phyloP scores from a whole-genome alignment of 2,797 vertebrate species.

The Myotis pilosus region DNA sequence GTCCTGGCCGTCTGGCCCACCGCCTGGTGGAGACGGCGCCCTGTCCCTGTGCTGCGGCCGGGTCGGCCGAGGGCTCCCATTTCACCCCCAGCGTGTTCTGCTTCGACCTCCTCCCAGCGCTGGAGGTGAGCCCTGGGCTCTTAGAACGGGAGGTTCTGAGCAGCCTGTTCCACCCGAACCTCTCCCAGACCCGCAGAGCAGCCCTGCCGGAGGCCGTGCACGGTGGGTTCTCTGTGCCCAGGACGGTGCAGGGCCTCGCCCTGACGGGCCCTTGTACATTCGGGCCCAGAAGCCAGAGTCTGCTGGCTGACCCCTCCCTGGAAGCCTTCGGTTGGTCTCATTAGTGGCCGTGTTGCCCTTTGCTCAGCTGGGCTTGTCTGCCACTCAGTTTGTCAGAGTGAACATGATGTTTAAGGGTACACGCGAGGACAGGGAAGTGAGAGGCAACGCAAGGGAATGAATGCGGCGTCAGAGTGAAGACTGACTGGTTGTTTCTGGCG shows the following conservation, averaged over 20 bases:
- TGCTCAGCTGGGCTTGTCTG: not conserved
- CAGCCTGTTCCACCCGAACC: too few relatives aligned
- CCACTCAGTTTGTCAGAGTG: not conserved
- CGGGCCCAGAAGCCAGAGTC: not conserved
- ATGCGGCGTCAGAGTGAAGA: accelerated
- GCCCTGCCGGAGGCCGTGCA: not conserved
- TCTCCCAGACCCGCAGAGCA: not conserved
- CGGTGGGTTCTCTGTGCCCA: not conserved
- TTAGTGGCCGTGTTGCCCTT: not conserved
- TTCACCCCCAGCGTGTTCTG: not conserved
- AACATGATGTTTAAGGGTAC: not conserved
- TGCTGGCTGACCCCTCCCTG: not conserved
- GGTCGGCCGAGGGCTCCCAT: not conserved
- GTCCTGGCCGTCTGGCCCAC: not conserved
- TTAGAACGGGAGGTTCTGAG: not conserved
- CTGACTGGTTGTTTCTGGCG: accelerated
- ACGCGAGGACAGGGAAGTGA: accelerated
- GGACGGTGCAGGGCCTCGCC: not conserved
- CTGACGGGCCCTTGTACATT: not conserved
- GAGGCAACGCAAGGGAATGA: not conserved
- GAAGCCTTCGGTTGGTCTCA: too few relatives aligned
- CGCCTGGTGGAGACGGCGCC: accelerated
- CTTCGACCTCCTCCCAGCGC: too few relatives aligned
- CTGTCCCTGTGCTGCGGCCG: not conserved
- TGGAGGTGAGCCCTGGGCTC: not conserved